Conservation (phyloP, 2,113 vertebrate genomes). For the Sula dactylatra region DNA sequence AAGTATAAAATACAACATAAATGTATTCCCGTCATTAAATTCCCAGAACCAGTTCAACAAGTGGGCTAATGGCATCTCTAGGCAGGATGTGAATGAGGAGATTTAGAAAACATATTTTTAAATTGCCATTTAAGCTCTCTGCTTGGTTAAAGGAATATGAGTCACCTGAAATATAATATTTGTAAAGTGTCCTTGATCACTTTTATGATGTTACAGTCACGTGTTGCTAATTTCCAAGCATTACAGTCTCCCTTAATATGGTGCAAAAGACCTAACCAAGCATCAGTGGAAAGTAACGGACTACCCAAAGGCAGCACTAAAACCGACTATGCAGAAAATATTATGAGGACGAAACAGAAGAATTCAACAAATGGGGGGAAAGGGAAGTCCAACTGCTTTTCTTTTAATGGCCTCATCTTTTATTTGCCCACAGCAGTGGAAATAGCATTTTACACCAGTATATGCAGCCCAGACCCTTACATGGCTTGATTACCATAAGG, state of each 20-base stretch:
- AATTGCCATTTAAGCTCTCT: conserved; percentile 26
- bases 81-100: not conserved
- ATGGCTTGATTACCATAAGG: not conserved
- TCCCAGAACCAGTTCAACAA: conserved; percentile 28
- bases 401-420: not conserved
- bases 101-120: conserved; percentile 11
- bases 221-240: not conserved
- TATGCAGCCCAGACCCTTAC: not conserved
- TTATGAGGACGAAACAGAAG: not conserved
- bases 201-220: not conserved
- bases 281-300: not conserved
- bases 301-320: conserved; percentile 25
- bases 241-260: not conserved
- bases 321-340: conserved; percentile 20
- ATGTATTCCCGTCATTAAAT: not conserved
- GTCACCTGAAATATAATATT: conserved; percentile 1
- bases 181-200: not conserved
- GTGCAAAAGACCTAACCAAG: conserved; percentile 1
- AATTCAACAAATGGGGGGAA: not conserved
- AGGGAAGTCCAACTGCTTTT: not conserved
- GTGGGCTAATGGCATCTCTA: not conserved
- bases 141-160: conserved; percentile 7
- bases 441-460: not conserved
- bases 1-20: not conserved
- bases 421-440: not conserved